Conservation (phyloP, 2,888 invertebrate genomes). For the Eupithecia subfuscata region DNA sequence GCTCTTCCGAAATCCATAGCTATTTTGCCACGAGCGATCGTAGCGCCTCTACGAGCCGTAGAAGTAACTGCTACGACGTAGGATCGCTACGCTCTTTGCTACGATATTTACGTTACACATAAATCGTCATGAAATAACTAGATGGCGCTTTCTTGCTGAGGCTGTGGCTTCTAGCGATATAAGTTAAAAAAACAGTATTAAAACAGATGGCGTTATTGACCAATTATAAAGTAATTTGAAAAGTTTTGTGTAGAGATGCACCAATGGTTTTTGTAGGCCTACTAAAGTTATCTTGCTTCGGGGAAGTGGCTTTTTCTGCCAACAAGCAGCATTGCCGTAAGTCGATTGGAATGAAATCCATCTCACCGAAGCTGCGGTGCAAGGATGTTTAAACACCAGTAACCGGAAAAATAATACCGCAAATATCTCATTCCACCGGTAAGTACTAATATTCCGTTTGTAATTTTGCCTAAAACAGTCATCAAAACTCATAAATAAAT, state of each 20-base stretch:
- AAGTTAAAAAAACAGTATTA: background rate
- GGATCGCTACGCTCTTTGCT: constrained; percentile 1
- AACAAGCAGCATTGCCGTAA: background rate
- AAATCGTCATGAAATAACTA: background rate
- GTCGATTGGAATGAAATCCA: background rate
- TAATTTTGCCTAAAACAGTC: too few species aligned
- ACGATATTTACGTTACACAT: background rate
- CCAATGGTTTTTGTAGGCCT: too few species aligned
- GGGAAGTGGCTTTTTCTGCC: background rate
- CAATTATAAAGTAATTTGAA: background rate
- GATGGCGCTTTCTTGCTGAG: background rate
- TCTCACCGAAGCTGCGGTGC: constrained; percentile 81
- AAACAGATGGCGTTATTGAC: constrained; percentile 14
- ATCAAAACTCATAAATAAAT: too few species aligned
- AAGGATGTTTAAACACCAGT: too few species aligned
- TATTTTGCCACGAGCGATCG: constrained; percentile 1
- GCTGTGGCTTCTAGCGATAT: background rate
- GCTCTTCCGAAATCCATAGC: background rate
- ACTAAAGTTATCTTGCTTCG: too few species aligned
- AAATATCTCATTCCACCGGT: too few species aligned
- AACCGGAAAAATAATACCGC: too few species aligned
- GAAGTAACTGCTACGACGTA: constrained; percentile 10
- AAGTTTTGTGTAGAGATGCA: too few species aligned
- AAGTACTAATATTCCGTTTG: too few species aligned
- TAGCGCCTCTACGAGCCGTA: constrained; percentile 24